Evolutionary conservation across 2,888 invertebrate species (phyloP), one percentile per base, ranked within the genome.

Genomic region (Graphium colonna): DNA sequence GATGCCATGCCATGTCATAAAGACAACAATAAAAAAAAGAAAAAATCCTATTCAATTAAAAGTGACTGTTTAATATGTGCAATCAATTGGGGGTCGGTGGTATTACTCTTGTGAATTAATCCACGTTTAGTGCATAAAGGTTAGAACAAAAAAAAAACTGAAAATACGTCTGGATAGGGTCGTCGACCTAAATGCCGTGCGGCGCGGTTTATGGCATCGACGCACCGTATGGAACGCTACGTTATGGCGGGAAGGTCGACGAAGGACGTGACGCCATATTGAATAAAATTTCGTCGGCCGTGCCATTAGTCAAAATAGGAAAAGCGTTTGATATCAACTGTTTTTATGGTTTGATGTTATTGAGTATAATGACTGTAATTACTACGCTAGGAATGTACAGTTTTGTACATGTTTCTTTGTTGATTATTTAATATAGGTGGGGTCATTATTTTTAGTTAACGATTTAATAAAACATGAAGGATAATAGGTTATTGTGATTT

Each of bases 171-270:
- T 64, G 57, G 60, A 51, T 56, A 50, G 54, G 46, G 45, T 69
- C 71, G 60, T 56, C 62, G 69, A 67, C 63, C 70, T 55, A 13
- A 8, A 45, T 58, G 60, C 40, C 62, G 58, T 68, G 65, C 60
- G 59, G 62, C 41, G 57, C 55, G 59, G 54, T 62, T 59, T 65
- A 63, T 60, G 62, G 62, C 54, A 54, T 42, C 68, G 60, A 64
- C 65, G 65, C 67, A 70, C 59, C 60, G 69, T 60, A 68, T 64
- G 55, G 60, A 60, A 64, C 10, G n/a, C 12, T 1, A 4, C 59
- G 56, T 65, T 59, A 67, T 63, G 64, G 61, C 63, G 61, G 61
- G 61, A 68, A 69, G 70, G 69, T 79, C 73, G 69, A 61, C 63
- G 59, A 64, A 72, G 66, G 66, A 63, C 67, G 67, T 55, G 53